phyloP scores from a whole-genome alignment of 2,113 vertebrate species.

The Mionectes macconnelli region DNA sequence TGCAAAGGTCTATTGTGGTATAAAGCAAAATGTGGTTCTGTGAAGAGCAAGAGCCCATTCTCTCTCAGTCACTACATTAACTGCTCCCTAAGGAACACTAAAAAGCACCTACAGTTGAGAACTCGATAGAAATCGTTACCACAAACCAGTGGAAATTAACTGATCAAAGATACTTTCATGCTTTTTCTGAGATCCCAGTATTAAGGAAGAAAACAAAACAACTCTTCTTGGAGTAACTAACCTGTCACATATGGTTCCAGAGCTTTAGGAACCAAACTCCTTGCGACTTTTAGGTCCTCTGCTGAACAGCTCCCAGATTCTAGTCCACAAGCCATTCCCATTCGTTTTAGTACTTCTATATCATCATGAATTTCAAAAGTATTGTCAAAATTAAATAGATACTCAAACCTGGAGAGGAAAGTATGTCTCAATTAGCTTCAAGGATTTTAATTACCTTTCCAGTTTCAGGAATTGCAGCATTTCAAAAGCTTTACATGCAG shows the following conservation, averaged over 20 bases:
- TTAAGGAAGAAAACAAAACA: background rate
- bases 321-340: conserved; percentile 98
- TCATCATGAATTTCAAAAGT: conserved; percentile 99
- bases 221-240: conserved; percentile 47
- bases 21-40: background rate
- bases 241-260: conserved; percentile 99
- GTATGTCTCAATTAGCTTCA: background rate
- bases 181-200: background rate
- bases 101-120: background rate
- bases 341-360: conserved; percentile 96
- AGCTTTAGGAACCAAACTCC: conserved; percentile 94
- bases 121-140: background rate
- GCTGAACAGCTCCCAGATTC: conserved; percentile 94
- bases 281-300: conserved; percentile 91
- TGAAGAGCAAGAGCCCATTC: background rate
- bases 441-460: background rate
- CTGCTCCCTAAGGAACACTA: background rate
- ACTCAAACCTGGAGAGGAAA: conserved; percentile 86
- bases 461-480: background rate
- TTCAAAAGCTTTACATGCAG: background rate
- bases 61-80: background rate
- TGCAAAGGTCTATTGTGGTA: background rate
- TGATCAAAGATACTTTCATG: background rate
- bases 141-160: background rate
- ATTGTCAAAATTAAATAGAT: conserved; percentile 99